Percentiles rank a stretch among this genome's conserved stretches.
Evolutionary conservation across 2,797 vertebrate genomes (phyloP).

Genomic region (Gymnothorax javanicus): DNA sequence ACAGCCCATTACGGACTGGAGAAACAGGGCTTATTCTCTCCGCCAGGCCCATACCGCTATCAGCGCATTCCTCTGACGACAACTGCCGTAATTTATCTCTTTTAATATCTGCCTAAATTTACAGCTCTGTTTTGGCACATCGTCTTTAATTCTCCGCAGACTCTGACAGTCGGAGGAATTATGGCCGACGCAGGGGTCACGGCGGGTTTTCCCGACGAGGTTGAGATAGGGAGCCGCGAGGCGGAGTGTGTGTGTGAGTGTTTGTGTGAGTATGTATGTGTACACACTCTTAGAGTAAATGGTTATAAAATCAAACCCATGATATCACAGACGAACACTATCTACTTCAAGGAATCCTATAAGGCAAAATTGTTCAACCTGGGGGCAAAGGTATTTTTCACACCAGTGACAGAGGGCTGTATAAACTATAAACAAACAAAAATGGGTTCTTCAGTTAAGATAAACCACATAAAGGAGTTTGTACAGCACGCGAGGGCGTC

Average conservation of each 20-base stretch:
- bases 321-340: too few species aligned
- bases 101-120: background rate
- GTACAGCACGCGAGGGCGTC: too few species aligned
- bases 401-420: too few species aligned
- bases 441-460: too few species aligned
- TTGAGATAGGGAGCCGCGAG: background rate
- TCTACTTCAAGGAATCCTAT: too few species aligned
- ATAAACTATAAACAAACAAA: too few species aligned
- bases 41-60: background rate
- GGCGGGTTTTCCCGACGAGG: background rate
- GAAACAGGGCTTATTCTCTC: background rate
- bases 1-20: too few species aligned
- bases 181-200: background rate
- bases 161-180: background rate
- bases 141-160: background rate
- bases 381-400: too few species aligned
- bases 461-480: too few species aligned
- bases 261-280: background rate
- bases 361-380: too few species aligned
- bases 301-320: too few species aligned
- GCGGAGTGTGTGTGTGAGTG: background rate
- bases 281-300: background rate
- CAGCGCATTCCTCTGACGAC: background rate
- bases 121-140: background rate
- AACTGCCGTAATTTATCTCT: background rate